These are phyloP conservation scores for Silurus asotus DNA, from an alignment of 2,113 vertebrate species.

Conservation along the genomic window DNA sequence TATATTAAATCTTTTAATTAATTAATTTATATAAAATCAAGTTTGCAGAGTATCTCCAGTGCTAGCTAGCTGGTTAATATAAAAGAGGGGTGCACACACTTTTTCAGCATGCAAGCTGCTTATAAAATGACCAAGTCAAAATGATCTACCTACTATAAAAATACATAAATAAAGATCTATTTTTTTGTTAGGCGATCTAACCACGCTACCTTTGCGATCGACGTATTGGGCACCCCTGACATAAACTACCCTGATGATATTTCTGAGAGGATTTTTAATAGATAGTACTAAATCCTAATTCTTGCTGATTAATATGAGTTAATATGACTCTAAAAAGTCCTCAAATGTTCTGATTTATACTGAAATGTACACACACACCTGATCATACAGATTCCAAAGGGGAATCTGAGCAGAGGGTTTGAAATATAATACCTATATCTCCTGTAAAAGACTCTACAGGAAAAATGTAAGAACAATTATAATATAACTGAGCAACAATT, in stretches of 20 bases:
- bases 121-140: too few species aligned
- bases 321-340: not conserved
- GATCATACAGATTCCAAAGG: not conserved
- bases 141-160: too few species aligned
- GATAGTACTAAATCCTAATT: not conserved
- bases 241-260: not conserved
- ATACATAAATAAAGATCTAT: too few species aligned
- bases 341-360: not conserved
- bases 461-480: not conserved
- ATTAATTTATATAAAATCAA: not conserved
- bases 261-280: not conserved
- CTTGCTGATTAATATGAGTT: not conserved
- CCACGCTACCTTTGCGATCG: too few species aligned
- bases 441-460: not conserved
- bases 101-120: too few species aligned
- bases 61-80: not conserved
- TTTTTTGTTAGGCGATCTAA: too few species aligned
- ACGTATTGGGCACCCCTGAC: too few species aligned
- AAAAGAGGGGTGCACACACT: too few species aligned
- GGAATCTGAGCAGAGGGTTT: not conserved
- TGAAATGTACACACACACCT: not conserved
- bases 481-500: not conserved
- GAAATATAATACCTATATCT: not conserved
- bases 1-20: too few species aligned
- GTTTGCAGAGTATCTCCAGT: not conserved